phyloP scores from a whole-genome alignment of 2,113 vertebrate species.

The Noctilio leporinus region DNA sequence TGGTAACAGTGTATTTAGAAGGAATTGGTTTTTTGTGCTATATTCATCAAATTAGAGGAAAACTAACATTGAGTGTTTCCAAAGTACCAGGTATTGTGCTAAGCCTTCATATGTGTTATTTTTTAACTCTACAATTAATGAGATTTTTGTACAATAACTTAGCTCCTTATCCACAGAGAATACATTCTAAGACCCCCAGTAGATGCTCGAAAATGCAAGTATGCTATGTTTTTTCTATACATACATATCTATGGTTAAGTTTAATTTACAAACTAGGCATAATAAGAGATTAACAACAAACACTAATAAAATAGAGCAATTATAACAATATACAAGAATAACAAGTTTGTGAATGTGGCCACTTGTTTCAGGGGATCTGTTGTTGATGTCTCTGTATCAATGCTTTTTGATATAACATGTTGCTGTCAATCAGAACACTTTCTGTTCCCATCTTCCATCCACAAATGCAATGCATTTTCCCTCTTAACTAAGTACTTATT shows the following conservation, averaged over 20 bases:
- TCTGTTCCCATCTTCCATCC: not conserved
- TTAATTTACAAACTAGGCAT: not conserved
- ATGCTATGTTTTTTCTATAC: not conserved
- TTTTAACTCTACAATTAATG: not conserved
- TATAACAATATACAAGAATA: not conserved
- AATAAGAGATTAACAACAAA: not conserved
- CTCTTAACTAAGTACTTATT: not conserved
- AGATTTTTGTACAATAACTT: not conserved
- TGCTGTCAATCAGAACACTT: not conserved
- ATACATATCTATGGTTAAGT: not conserved
- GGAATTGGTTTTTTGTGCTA: not conserved
- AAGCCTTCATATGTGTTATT: not conserved
- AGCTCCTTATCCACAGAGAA: not conserved
- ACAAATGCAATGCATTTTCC: not conserved
- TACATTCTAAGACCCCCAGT: not conserved
- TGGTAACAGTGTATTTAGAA: not conserved
- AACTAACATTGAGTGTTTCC: not conserved
- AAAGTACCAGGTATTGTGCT: not conserved
- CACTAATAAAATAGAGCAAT: not conserved
- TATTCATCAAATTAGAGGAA: not conserved
- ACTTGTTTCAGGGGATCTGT: not conserved
- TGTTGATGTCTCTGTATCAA: not conserved
- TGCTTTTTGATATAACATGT: not conserved
- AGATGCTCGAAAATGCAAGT: not conserved
- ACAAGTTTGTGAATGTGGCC: not conserved